These are phyloP conservation scores for Archegozetes longisetosus DNA, from an alignment of 1,140 invertebrate species.

Conservation along the genomic window DNA sequence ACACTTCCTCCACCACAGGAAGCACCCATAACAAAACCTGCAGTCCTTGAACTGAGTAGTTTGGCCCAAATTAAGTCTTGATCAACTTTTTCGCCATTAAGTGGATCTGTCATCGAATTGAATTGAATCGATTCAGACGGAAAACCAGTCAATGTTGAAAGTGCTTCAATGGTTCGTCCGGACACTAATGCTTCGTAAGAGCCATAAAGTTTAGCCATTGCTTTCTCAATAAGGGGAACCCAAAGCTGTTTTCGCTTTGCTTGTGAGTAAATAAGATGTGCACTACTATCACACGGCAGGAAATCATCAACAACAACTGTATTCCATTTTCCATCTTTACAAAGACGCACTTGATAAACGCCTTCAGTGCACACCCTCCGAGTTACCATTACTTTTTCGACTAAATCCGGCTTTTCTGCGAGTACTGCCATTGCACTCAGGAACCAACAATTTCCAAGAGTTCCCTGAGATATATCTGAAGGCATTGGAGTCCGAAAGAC, in stretches of 20 bases:
- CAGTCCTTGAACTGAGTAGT: not conserved
- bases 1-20: not conserved
- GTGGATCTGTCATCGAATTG: constrained; percentile 25
- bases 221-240: constrained; percentile 97
- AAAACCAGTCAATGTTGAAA: constrained; percentile 68
- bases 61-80: constrained; percentile 31
- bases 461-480: constrained; percentile 88
- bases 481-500: constrained; percentile 79
- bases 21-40: constrained; percentile 7
- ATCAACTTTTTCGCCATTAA: constrained; percentile 33
- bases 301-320: constrained; percentile 91
- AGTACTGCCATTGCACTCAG: constrained; percentile 86
- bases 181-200: constrained; percentile 91
- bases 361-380: constrained; percentile 69
- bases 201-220: constrained; percentile 90
- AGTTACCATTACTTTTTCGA: constrained; percentile 77
- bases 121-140: constrained; percentile 39
- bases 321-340: constrained; percentile 91
- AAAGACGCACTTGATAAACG: constrained; percentile 80
- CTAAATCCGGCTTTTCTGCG: constrained; percentile 80
- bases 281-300: constrained; percentile 79
- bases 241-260: constrained; percentile 90
- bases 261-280: constrained; percentile 82
- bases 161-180: constrained; percentile 82
- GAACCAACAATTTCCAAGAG: constrained; percentile 95